Percentiles rank a stretch among this genome's conserved stretches.
Evolutionary conservation across 2,797 vertebrate species (phyloP).

Genomic region (Loris lydekkerianus): DNA sequence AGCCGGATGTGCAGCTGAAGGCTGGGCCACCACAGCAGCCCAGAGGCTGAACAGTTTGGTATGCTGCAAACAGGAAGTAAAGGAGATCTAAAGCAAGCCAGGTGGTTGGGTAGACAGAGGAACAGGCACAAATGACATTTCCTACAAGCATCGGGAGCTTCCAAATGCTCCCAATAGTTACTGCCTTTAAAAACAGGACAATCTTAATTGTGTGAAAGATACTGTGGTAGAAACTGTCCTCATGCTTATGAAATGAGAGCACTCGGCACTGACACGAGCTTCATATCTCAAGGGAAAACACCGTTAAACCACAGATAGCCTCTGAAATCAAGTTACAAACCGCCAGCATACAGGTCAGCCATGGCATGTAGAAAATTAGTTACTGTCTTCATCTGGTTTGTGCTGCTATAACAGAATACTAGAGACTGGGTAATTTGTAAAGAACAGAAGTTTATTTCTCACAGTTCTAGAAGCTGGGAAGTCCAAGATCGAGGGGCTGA

Average conservation of each 20-base stretch:
- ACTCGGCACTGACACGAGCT: background rate
- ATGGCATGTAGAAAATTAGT: background rate
- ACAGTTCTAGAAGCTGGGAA: background rate
- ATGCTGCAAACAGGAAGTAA: slow-evolving; percentile 73
- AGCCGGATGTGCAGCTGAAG: slow-evolving; percentile 17
- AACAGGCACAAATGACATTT: slow-evolving; percentile 61
- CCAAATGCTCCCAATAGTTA: slow-evolving; percentile 28
- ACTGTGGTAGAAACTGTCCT: background rate
- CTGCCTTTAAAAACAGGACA: slow-evolving; percentile 20
- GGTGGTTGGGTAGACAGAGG: slow-evolving; percentile 45
- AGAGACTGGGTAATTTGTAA: background rate
- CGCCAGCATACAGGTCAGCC: background rate
- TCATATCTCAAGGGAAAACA: slow-evolving; percentile 1
- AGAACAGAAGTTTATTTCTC: background rate
- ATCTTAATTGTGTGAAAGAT: background rate
- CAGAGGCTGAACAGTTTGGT: slow-evolving; percentile 31
- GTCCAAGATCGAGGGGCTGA: background rate
- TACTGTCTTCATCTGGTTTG: background rate
- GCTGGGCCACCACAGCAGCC: background rate
- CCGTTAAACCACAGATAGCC: background rate
- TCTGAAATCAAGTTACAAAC: background rate
- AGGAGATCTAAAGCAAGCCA: slow-evolving; percentile 48
- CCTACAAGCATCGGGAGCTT: background rate
- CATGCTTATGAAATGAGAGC: background rate
- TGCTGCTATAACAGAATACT: background rate